Percentiles rank a stretch among this genome's conserved stretches.
Evolutionary conservation across 23 tunicate genomes (phyloP).

Genomic region (Ascidia mentula): DNA sequence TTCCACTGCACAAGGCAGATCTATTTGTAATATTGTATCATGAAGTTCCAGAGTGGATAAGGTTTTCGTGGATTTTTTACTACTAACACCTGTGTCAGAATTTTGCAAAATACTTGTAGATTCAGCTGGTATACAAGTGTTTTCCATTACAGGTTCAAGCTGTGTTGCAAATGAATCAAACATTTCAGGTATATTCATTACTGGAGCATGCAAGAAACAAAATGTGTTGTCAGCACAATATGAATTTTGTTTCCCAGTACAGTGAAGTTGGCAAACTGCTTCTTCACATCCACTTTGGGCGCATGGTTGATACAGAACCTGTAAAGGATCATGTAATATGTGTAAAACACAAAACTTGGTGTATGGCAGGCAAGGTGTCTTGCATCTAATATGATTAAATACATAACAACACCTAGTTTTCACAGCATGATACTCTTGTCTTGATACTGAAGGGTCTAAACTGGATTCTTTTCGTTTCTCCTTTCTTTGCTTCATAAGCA

Average conservation of each 20-base stretch:
- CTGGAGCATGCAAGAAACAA: neutral
- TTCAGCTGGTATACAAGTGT: too few relatives aligned
- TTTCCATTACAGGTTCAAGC: neutral
- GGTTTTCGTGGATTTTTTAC: neutral
- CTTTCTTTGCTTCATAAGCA: neutral
- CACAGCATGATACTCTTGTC: neutral
- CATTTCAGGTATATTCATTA: neutral
- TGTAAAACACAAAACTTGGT: constrained; percentile 46
- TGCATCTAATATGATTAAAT: constrained; percentile 41
- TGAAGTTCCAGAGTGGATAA: neutral
- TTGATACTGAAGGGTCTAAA: neutral
- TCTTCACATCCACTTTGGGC: neutral
- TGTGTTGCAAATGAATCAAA: neutral
- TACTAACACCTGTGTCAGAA: neutral
- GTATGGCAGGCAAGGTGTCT: constrained; percentile 50
- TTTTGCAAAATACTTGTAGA: neutral
- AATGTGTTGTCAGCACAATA: too few relatives aligned
- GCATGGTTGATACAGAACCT: neutral
- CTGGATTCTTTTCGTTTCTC: neutral
- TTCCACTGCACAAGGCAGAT: too few relatives aligned
- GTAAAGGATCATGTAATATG: constrained; percentile 3
- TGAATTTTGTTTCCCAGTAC: neutral
- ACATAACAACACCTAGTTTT: constrained; percentile 41
- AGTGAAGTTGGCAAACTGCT: neutral
- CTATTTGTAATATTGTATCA: too few relatives aligned